Conservation (phyloP, 2,113 vertebrate genomes). For the Tylochromis polylepis region DNA sequence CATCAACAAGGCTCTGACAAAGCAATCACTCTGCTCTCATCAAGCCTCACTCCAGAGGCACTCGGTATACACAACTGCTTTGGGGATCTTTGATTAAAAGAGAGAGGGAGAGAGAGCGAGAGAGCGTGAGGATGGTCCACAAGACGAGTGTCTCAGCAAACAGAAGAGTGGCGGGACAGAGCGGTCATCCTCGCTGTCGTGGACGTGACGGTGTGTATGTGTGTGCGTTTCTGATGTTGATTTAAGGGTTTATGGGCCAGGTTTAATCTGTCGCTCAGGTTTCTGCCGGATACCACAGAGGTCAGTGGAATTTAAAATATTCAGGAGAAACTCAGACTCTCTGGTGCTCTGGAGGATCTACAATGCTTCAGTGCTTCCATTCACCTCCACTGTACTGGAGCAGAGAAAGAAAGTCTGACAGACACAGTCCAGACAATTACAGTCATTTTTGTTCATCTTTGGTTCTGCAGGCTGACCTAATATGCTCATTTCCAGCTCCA, state of each 20-base stretch:
- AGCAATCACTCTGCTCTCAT: conserved; percentile 33
- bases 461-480: not conserved
- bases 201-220: not conserved
- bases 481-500: not conserved
- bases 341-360: not conserved
- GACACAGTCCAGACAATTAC: not conserved
- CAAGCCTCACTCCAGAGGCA: not conserved
- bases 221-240: not conserved
- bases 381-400: not conserved
- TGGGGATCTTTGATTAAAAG: conserved; percentile 17
- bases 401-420: not conserved
- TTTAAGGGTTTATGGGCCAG: not conserved
- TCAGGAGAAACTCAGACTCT: not conserved
- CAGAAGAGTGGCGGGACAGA: not conserved
- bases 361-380: not conserved
- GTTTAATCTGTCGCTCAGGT: not conserved
- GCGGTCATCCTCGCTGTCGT: not conserved
- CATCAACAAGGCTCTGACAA: conserved; percentile 14
- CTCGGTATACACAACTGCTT: not conserved
- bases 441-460: not conserved
- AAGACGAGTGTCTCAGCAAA: not conserved
- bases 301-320: not conserved
- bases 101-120: no score
- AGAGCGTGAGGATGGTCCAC: not conserved
- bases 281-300: not conserved